Conservation (phyloP, 2,888 invertebrate genomes). For the Eremobia ochroleuca region DNA sequence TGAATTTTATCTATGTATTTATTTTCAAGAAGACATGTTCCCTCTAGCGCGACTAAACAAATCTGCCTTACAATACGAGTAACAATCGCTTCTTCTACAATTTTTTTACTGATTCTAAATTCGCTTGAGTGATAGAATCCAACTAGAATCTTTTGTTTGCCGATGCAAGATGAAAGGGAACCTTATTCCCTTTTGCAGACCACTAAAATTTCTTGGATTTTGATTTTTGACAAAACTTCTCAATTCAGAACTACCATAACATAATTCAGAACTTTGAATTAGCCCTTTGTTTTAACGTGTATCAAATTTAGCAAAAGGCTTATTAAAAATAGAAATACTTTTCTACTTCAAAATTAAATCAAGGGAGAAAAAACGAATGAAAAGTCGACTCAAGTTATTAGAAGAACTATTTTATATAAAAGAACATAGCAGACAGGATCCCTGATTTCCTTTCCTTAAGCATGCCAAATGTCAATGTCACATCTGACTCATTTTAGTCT, state of each 20-base stretch:
- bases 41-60: too few species aligned
- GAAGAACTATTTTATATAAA: not conserved
- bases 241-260: too few species aligned
- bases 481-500: conserved; percentile 22
- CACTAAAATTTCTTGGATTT: not conserved
- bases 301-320: not conserved
- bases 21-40: too few species aligned
- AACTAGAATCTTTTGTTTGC: too few species aligned
- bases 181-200: too few species aligned
- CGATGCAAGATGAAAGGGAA: too few species aligned
- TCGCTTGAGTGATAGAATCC: too few species aligned
- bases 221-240: not conserved
- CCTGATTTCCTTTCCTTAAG: not conserved
- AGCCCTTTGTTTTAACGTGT: not conserved
- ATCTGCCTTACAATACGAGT: too few species aligned
- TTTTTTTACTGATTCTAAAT: too few species aligned
- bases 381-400: not conserved
- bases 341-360: not conserved
- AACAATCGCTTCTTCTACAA: too few species aligned
- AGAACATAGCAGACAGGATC: not conserved
- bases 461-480: not conserved
- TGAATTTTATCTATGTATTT: too few species aligned
- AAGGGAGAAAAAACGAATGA: not conserved
- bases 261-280: too few species aligned
- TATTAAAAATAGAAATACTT: not conserved